Base-by-base conservation (phyloP, 2,888 invertebrate species). In the Xestobium rufovillosum region DNA sequence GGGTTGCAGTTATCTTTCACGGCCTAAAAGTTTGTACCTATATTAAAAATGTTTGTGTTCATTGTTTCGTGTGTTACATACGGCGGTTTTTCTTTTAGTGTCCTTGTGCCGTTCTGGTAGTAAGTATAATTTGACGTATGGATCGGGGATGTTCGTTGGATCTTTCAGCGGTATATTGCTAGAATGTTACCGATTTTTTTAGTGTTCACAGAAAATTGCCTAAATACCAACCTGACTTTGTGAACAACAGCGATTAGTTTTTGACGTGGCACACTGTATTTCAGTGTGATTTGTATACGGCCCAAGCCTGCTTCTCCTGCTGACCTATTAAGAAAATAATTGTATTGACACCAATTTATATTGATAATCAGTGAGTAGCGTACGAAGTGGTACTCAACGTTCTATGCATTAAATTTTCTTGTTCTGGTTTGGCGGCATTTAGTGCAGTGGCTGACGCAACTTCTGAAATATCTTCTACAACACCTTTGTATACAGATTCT, bases 1-100 rank as follows among this genome's bases (percentile, higher is more conserved):
- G 94, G 92, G 72, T 87, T 88, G 57, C 90, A 89, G 58, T 81
- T 89, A 63, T 94, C 90, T 60, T 90, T 91, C 42, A 85, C 69
- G 9, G 78, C 75, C 78, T 79, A 44, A 31, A 52, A 52, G 26
- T 11, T 14, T 14, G 19, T n/a, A n/a, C n/a, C n/a, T n/a, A n/a
- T n/a, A n/a, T n/a, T n/a, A n/a, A n/a, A n/a, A n/a, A n/a, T n/a
- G n/a, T n/a, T n/a, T n/a, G n/a, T n/a, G n/a, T n/a, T n/a, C n/a
- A n/a, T n/a, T 28, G n/a, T 11, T 28, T 11, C 9, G 9, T 28
- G n/a, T 28, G n/a, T 10, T 28, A 63, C 68, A 66, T 55, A 85
- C 83, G 49, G 73, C 75, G 9, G 91, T 91, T 67, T 89, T 90
- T 28, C 89, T 76, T 64, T 91, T 91, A 0, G 85, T 80, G 47